A percentile compares a stretch with the other conserved stretches of the same genome.
Evolutionary conservation across 2,797 vertebrate species (phyloP).

Genomic region (Mus spretus): DNA sequence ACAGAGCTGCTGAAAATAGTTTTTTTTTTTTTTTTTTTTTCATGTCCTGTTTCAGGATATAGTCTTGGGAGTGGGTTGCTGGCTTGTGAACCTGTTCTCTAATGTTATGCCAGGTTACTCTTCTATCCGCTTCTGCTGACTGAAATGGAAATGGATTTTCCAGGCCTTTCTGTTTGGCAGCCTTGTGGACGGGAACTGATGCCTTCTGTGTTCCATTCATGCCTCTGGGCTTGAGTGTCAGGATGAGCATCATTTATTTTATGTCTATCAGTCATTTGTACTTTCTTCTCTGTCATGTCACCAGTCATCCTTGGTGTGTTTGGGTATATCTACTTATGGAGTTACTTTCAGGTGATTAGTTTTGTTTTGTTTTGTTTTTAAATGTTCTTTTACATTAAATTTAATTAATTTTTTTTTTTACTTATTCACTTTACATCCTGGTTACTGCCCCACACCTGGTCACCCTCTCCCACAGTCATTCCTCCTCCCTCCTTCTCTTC

Average conservation of each 20-base stretch:
- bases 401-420: background rate
- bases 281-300: slow-evolving; percentile 1
- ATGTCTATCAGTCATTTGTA: background rate
- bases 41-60: background rate
- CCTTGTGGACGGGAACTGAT: background rate
- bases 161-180: slow-evolving; percentile 7
- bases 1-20: background rate
- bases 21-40: slow-evolving; percentile 43
- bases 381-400: background rate
- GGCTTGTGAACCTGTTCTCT: background rate
- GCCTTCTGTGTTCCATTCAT: background rate
- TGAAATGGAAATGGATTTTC: background rate
- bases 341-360: background rate
- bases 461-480: background rate
- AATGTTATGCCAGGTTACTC: background rate
- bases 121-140: background rate
- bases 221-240: slow-evolving; percentile 1
- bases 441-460: background rate
- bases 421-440: background rate
- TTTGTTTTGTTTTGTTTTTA: too few relatives aligned
- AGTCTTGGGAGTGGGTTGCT: slow-evolving; percentile 26
- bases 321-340: background rate
- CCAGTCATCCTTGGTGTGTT: background rate
- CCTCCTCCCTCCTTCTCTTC: background rate
- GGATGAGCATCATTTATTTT: background rate